These are phyloP conservation scores for Rissa tridactyla DNA, from an alignment of 2,113 vertebrate species.

Conservation along the genomic window DNA sequence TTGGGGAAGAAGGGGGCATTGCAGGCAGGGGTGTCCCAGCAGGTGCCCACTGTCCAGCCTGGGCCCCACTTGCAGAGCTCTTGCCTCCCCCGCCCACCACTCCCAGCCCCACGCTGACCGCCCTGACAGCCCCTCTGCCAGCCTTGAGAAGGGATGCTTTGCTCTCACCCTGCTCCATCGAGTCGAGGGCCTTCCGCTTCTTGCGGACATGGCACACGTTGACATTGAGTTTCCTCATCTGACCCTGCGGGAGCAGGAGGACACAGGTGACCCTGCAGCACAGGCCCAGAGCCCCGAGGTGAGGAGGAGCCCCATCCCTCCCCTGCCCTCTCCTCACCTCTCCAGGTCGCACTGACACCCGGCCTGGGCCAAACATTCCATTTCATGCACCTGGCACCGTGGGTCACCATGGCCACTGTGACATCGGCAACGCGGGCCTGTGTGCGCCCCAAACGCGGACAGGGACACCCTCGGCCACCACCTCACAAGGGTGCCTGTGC, in stretches of 20 bases:
- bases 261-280: rapidly evolving
- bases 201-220: rapidly evolving
- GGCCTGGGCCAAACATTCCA: rapidly evolving
- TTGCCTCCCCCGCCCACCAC: background rate
- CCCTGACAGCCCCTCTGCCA: rapidly evolving
- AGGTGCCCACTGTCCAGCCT: background rate
- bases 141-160: too few species aligned
- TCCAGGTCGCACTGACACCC: background rate
- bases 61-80: background rate
- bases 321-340: background rate
- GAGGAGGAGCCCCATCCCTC: background rate
- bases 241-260: background rate
- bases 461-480: background rate
- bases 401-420: background rate
- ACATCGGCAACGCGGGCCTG: background rate
- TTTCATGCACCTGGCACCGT: too few species aligned
- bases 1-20: background rate
- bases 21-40: background rate
- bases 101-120: background rate
- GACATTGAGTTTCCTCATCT: rapidly evolving
- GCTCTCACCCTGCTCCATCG: background rate
- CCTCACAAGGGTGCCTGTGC: background rate
- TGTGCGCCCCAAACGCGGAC: background rate
- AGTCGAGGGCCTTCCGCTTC: too few species aligned
- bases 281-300: background rate